Conservation (phyloP, 2,113 vertebrate genomes). For the Meleagris gallopavo region DNA sequence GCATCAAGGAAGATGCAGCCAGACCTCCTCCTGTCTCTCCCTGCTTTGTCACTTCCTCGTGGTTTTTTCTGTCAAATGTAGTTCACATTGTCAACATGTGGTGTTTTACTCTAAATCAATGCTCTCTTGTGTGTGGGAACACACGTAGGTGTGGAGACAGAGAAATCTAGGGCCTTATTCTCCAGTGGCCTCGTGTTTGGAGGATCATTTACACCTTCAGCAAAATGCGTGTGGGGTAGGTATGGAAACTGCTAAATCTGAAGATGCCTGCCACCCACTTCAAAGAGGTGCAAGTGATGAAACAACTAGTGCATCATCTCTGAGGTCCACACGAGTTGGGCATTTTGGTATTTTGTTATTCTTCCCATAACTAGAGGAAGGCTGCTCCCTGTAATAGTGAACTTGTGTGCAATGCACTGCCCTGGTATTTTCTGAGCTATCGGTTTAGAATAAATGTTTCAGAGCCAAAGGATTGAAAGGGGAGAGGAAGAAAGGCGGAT, state of each 20-base stretch:
- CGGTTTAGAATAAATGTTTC: neutral
- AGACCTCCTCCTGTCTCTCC: neutral
- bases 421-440: neutral
- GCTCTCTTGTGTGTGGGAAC: slow-evolving; percentile 57
- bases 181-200: slow-evolving; percentile 55
- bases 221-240: slow-evolving; percentile 18
- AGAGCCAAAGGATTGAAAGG: neutral
- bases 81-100: slow-evolving; percentile 32
- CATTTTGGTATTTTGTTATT: slow-evolving; percentile 13
- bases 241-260: slow-evolving; percentile 67
- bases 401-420: neutral
- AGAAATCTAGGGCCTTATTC: slow-evolving; percentile 62
- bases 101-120: slow-evolving; percentile 60
- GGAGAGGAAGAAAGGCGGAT: neutral
- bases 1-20: neutral
- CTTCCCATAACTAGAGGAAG: neutral
- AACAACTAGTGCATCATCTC: slow-evolving; percentile 11
- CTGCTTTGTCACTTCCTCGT: neutral
- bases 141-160: slow-evolving; percentile 60
- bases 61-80: slow-evolving; percentile 13
- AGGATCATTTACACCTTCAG: slow-evolving; percentile 61
- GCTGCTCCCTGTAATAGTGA: fast-evolving
- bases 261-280: slow-evolving; percentile 39
- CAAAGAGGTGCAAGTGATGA: slow-evolving; percentile 22
- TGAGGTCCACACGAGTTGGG: neutral